These are phyloP conservation scores for Rhyzopertha dominica DNA, from an alignment of 1,140 invertebrate genomes.

Conservation along the genomic window DNA sequence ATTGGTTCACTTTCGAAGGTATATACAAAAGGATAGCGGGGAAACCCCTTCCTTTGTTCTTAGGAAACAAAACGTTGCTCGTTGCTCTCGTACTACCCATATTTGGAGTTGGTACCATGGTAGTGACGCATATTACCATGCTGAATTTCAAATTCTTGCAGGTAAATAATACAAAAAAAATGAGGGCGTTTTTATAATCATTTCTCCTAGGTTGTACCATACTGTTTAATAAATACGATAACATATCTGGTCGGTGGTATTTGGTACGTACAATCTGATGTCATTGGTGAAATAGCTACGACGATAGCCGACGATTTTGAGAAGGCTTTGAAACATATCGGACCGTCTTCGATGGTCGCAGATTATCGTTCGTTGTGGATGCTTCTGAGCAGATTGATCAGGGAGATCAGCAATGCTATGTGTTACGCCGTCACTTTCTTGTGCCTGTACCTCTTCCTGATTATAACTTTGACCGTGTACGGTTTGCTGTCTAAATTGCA, in stretches of 20 bases:
- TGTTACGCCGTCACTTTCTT: constrained; percentile 60
- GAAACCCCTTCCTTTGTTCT: constrained; percentile 27
- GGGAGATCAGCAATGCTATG: constrained; percentile 56
- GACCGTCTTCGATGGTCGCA: constrained; percentile 57
- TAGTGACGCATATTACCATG: constrained; percentile 61
- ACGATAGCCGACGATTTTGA: constrained; percentile 60
- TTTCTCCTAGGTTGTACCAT: constrained; percentile 49
- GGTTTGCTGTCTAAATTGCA: constrained; percentile 62
- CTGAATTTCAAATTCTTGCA: constrained; percentile 56
- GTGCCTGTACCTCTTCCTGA: constrained; percentile 60
- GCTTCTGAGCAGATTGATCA: constrained; percentile 56
- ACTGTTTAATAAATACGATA: constrained; percentile 59
- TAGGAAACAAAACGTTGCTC: constrained; percentile 36
- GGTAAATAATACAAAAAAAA: too few relatives aligned
- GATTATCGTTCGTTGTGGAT: constrained; percentile 62
- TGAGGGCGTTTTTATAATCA: too few relatives aligned
- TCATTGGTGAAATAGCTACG: constrained; percentile 55
- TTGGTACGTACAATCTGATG: constrained; percentile 57
- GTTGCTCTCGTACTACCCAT: constrained; percentile 48
- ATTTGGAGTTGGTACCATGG: constrained; percentile 54
- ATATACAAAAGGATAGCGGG: constrained; percentile 34
- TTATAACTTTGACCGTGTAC: constrained; percentile 63
- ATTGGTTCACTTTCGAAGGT: constrained; percentile 54
- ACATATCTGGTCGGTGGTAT: constrained; percentile 51
- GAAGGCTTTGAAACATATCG: constrained; percentile 56